These are phyloP conservation scores for Ictalurus furcatus DNA, from an alignment of 2,113 vertebrate genomes.

Conservation along the genomic window DNA sequence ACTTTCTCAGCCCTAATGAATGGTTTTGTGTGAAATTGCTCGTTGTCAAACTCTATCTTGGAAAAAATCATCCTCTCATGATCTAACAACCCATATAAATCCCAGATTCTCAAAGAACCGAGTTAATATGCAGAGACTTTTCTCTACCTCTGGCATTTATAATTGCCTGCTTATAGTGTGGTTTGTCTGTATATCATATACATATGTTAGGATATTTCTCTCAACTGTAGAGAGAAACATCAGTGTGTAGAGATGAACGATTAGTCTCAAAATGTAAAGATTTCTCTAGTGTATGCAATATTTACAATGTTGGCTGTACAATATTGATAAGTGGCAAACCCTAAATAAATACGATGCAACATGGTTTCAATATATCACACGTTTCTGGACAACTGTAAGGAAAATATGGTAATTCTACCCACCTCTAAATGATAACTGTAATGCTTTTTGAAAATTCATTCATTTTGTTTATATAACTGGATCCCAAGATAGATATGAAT, in stretches of 20 bases:
- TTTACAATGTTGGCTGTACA: not conserved
- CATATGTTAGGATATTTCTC: not conserved
- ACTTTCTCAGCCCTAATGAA: slow-evolving; percentile 6
- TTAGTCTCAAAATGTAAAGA: not conserved
- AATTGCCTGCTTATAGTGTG: slow-evolving; percentile 8
- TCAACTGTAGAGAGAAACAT: slow-evolving; percentile 3
- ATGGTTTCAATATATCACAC: not conserved
- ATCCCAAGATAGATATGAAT: not conserved
- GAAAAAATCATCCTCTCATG: not conserved
- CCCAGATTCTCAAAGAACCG: not conserved
- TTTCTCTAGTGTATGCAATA: not conserved
- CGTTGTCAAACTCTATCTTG: slow-evolving; percentile 8
- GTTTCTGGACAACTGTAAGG: not conserved
- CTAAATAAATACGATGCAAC: not conserved
- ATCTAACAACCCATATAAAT: not conserved
- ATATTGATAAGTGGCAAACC: not conserved
- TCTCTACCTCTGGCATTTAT: not conserved
- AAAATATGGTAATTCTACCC: not conserved
- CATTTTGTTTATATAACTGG: not conserved
- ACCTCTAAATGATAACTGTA: not conserved
- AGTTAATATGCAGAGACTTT: slow-evolving; percentile 15
- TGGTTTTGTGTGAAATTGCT: slow-evolving; percentile 10
- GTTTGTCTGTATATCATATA: not conserved
- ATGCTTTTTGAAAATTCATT: not conserved
- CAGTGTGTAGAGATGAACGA: slow-evolving; percentile 14